Percentiles rank a stretch among this genome's conserved stretches.
phyloP scores from a whole-genome alignment of 2,888 invertebrate genomes.

The Dynastes tityus region DNA sequence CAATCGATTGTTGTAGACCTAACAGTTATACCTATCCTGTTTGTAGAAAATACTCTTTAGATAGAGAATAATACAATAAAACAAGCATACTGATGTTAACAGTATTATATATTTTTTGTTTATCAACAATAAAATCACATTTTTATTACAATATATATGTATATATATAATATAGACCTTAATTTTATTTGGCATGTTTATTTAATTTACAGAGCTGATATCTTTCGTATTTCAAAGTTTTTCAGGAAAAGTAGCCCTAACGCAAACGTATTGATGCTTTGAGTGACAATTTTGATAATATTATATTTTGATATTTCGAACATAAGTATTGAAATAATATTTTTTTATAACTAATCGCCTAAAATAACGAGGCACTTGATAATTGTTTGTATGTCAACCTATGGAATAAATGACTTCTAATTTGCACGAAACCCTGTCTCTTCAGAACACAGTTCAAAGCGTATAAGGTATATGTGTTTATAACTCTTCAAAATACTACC shows the following conservation, averaged over 20 bases:
- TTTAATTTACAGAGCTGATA: constrained; percentile 45
- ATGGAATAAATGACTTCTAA: constrained; percentile 50
- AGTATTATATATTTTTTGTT: constrained; percentile 52
- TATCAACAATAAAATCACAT: constrained; percentile 53
- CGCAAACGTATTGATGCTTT: constrained; percentile 33
- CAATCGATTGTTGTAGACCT: no score
- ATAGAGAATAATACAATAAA: constrained; percentile 40
- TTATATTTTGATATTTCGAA: constrained; percentile 8
- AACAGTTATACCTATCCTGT: not conserved
- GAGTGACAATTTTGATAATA: constrained; percentile 5
- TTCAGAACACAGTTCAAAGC: constrained; percentile 57
- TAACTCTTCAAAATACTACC: constrained; percentile 7
- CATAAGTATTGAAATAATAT: constrained; percentile 32
- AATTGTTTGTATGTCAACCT: constrained; percentile 50
- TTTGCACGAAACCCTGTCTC: constrained; percentile 54
- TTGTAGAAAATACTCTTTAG: not conserved
- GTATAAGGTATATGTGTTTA: constrained; percentile 54
- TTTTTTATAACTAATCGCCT: constrained; percentile 39
- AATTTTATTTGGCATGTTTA: constrained; percentile 51
- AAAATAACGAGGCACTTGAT: constrained; percentile 54
- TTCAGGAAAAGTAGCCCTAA: constrained; percentile 31
- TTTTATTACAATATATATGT: constrained; percentile 41
- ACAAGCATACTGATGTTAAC: constrained; percentile 47
- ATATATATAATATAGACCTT: constrained; percentile 41
- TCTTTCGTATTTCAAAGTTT: constrained; percentile 25